These are phyloP conservation scores for Neofelis nebulosa DNA, from an alignment of 2,113 vertebrate genomes.

Conservation along the genomic window DNA sequence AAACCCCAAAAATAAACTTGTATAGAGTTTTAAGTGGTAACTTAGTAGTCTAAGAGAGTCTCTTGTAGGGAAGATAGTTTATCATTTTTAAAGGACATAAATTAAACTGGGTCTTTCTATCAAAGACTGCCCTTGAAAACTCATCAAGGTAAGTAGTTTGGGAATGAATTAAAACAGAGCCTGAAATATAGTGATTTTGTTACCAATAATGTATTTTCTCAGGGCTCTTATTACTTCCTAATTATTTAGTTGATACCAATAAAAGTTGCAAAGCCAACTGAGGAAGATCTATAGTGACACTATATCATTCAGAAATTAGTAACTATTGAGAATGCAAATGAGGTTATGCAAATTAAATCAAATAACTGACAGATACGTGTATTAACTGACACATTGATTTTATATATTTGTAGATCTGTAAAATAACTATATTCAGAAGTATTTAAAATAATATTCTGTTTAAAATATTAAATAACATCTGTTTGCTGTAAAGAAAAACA, in stretches of 20 bases:
- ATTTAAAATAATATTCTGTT: background rate
- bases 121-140: background rate
- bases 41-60: background rate
- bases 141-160: background rate
- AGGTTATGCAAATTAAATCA: background rate
- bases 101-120: background rate
- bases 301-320: background rate
- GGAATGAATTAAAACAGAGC: background rate
- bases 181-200: slow-evolving; percentile 1
- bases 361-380: background rate
- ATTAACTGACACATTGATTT: background rate
- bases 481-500: background rate
- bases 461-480: background rate
- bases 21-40: background rate
- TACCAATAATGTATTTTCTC: background rate
- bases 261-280: background rate
- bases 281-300: background rate
- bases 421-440: background rate
- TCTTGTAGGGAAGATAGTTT: background rate
- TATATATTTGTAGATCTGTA: background rate
- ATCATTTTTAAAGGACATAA: background rate
- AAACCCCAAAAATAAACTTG: background rate
- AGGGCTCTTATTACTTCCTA: background rate
- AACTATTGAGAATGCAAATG: background rate
- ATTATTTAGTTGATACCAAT: background rate